These are phyloP conservation scores for Penaeus vannamei DNA, from an alignment of 1,140 invertebrate species.

Conservation along the genomic window DNA sequence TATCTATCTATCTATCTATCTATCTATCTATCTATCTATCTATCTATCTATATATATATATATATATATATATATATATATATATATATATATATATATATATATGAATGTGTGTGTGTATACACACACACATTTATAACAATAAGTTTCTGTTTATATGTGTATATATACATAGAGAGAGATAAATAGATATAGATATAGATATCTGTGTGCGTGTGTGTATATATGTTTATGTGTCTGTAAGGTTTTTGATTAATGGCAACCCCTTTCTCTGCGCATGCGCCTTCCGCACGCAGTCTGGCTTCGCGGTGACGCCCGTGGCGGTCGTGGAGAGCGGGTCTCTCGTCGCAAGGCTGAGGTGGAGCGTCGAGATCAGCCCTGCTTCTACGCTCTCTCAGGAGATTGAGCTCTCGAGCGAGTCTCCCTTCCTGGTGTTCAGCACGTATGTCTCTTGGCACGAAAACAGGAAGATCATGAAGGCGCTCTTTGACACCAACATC, in stretches of 20 bases:
- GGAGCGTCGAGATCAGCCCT: conserved; percentile 8
- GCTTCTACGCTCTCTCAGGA: conserved; percentile 37
- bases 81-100: no score
- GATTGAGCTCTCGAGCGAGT: conserved; percentile 38
- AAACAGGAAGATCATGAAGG: conserved; percentile 44
- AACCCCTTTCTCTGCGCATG: not conserved
- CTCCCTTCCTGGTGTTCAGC: conserved; percentile 39
- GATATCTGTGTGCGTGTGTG: no score
- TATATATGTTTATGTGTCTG: no score
- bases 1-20: no score
- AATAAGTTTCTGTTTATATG: no score
- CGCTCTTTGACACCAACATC: conserved; percentile 70
- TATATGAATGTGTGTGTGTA: no score
- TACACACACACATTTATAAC: no score
- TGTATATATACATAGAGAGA: no score
- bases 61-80: no score
- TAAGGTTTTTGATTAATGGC: not conserved
- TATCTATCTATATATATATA: no score
- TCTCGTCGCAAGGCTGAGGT: conserved; percentile 10
- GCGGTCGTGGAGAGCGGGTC: conserved; percentile 11
- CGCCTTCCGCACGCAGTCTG: not conserved
- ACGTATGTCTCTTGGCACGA: conserved; percentile 54
- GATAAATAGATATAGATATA: no score
- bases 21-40: rapidly evolving
- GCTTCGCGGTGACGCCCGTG: not conserved